Base-by-base conservation (phyloP, 2,888 invertebrate genomes). In the Strigamia maritima region DNA sequence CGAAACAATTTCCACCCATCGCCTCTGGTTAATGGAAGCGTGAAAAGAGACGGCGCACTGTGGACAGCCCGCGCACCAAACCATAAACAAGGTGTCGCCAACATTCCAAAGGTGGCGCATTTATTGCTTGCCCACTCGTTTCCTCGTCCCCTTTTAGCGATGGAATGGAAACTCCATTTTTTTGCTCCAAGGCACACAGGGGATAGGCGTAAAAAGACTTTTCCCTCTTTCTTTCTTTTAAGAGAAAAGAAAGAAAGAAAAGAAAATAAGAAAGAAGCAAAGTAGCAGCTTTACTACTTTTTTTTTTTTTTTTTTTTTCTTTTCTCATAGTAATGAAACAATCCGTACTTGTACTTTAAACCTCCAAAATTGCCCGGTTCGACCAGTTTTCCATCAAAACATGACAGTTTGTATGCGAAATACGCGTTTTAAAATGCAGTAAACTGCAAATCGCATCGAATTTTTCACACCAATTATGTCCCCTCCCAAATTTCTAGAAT, bases 81-180 rank as follows among this genome's bases (percentile, higher is more conserved):
- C 60, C 60, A 22, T 60, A 60, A 60, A 60, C 60, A 60, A 60
- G 60, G 60, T 60, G 60, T 60, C 60, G 60, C 60, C 60, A 60
- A 60, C 60, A 60, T 24, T 60, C 60, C 60, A 60, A 60, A 60
- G 60, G 60, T 60, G 60, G 60, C 60, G 60, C 60, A 22, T 60
- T 60, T 60, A 60, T 60, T 22, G 22, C 60, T 24, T 60, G 22
- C 19, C 19, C 60, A 60, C 60, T 60, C 60, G 60, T 24, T 60
- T 22, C 60, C 60, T 8, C n/a, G 19, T 19, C 19, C 60, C 22
- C 22, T 19, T 60, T 19, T 24, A 19, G 10, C 14, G 40, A 40
- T 3, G 31, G 31, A 31, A 40, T 40, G 40, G 40, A 40, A 40
- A 40, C 40, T 40, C 40, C 40, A 40, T 40, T 40, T 40, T 40